Evolutionary conservation across 2,797 vertebrate species (phyloP), one percentile per base, ranked within the genome.

Genomic region (Macropodus opercularis): DNA sequence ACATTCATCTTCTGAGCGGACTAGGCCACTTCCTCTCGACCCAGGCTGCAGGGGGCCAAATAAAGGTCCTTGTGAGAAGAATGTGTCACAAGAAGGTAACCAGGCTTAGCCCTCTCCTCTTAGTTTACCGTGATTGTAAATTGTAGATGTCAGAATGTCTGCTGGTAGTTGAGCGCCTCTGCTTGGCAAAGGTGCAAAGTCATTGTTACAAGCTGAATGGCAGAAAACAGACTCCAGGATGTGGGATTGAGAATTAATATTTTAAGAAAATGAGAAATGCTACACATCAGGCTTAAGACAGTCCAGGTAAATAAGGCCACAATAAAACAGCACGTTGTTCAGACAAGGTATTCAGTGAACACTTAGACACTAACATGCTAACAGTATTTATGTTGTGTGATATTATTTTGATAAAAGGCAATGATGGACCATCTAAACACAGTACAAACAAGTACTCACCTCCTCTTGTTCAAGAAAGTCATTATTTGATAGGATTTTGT

Each of bases 221-320:
- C 24, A 10, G 7, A 29, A 35, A n/a, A 17, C 17, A n/a, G 39
- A 13, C 13, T 27, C 26, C 6, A 24, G 19, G 39, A 32, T 36
- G 32, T 13, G 17, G 4, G 54, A 36, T 10, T 17, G 34, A 18
- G 24, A 10, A 32, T 27, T 41, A 12, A 36, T n/a, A 10, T 35
- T 2, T 46, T 13, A 44, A 8, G 19, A 54, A 3, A n/a, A 81
- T 43, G 3, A 19, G 35, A 22, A 84, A 47, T 89, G 91, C n/a
- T 5, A 8, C 36, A 90, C 68, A 0, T 3, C 0, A 4, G 65
- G 60, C 87, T 88, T 76, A 7, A 35, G 60, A 55, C 21, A 79
- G 29, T 13, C 13, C 17, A 36, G 3, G 41, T 51, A 35, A 40
- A 39, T 0, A 5, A 32, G 39, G 41, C 36, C 42, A 46, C 34